Percentiles rank a stretch among this genome's conserved stretches.
Conservation (phyloP, 2,797 vertebrate genomes). For the Sebastes itinus region DNA sequence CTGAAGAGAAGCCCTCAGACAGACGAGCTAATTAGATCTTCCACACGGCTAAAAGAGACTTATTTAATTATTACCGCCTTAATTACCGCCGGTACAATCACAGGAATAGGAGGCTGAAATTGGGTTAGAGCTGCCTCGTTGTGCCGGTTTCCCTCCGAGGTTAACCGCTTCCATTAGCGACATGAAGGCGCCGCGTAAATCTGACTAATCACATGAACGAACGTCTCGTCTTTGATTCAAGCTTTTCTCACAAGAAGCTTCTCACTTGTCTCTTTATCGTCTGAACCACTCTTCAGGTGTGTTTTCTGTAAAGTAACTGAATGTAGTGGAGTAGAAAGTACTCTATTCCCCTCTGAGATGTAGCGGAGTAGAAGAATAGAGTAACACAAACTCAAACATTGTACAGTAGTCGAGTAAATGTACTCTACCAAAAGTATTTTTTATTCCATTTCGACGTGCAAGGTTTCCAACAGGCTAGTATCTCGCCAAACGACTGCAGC, state of each 20-base stretch:
- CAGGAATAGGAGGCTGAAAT: constrained; percentile 63
- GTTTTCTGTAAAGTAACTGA: not conserved
- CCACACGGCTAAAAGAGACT: constrained; percentile 50
- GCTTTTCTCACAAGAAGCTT: constrained; percentile 32
- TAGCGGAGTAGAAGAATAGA: no score
- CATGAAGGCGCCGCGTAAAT: constrained; percentile 21
- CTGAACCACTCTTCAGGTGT: not conserved
- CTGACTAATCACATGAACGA: constrained; percentile 20
- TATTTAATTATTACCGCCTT: constrained; percentile 73
- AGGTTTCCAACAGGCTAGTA: no score
- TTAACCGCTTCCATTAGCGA: constrained; percentile 11
- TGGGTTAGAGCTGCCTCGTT: constrained; percentile 55
- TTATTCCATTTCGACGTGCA: no score
- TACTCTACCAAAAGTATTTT: no score
- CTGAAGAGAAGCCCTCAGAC: not conserved
- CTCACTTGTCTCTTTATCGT: not conserved
- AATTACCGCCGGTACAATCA: constrained; percentile 63
- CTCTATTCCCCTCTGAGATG: no score
- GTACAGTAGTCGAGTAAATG: no score
- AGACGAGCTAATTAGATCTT: constrained; percentile 73
- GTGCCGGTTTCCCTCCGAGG: constrained; percentile 40
- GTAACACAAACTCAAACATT: no score
- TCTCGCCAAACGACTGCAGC: no score
- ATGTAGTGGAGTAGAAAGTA: no score
- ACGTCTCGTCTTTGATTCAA: constrained; percentile 12